A percentile compares a stretch with the other conserved stretches of the same genome.
These are phyloP conservation scores for Idris sp. DNA, from an alignment of 1,140 invertebrate genomes.

Conservation along the genomic window DNA sequence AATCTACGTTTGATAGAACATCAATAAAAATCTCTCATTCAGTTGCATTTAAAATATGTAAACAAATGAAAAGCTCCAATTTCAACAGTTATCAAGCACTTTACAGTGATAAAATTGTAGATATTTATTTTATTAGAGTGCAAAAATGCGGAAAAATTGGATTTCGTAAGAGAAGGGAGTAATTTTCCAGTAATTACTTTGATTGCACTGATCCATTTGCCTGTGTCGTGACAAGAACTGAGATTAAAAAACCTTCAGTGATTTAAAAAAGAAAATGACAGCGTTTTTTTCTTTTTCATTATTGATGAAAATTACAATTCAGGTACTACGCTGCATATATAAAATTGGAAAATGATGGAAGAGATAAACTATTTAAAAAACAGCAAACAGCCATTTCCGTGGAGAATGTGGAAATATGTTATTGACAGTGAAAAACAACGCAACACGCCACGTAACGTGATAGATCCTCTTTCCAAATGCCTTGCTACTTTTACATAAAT, in stretches of 20 bases:
- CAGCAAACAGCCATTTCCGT: conserved; percentile 36
- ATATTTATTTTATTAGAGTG: not conserved
- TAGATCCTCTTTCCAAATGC: conserved; percentile 38
- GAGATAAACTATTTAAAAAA: conserved; percentile 42
- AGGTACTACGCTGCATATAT: not conserved
- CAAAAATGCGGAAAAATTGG: conserved; percentile 9
- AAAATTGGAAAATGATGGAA: conserved; percentile 44
- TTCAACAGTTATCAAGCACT: no score
- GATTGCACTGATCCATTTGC: not conserved
- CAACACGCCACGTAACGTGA: conserved; percentile 21
- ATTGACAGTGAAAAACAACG: conserved; percentile 49
- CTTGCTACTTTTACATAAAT: conserved; percentile 44
- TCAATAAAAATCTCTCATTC: no score
- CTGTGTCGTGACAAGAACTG: conserved; percentile 3
- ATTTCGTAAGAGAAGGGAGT: not conserved
- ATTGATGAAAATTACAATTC: conserved; percentile 6
- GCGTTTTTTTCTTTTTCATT: not conserved
- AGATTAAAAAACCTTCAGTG: not conserved
- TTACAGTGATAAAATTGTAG: no score
- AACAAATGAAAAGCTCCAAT: no score
- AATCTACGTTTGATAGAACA: conserved; percentile 17
- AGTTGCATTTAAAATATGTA: no score
- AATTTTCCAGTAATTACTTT: conserved; percentile 1
- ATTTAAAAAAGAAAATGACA: conserved; percentile 2
- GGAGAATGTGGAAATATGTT: conserved; percentile 43